phyloP scores from a whole-genome alignment of 2,113 vertebrate species.

The Centrocercus urophasianus region DNA sequence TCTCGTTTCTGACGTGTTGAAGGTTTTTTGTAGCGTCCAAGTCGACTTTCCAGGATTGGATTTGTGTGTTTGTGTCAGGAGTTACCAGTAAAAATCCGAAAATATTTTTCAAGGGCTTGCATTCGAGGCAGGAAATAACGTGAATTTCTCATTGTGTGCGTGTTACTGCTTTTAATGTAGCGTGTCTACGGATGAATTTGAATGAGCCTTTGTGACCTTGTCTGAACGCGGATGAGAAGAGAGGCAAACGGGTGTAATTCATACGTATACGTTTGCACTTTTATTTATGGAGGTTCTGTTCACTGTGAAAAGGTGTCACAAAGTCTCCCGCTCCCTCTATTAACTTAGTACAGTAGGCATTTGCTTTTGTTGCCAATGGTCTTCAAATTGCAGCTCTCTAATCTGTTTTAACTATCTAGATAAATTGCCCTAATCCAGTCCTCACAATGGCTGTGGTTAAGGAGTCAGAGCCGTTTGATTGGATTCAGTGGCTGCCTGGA shows the following conservation, averaged over 20 bases:
- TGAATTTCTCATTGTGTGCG: background rate
- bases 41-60: background rate
- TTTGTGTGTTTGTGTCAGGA: background rate
- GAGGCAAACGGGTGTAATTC: conserved; percentile 25
- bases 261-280: background rate
- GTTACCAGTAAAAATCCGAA: background rate
- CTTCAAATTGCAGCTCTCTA: conserved; percentile 86
- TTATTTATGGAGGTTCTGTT: conserved; percentile 52
- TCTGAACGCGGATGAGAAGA: conserved; percentile 39
- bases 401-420: conserved; percentile 89
- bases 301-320: conserved; percentile 30
- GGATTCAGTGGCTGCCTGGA: conserved; percentile 86
- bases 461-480: conserved; percentile 87
- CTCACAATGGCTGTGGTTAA: conserved; percentile 86
- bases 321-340: conserved; percentile 74
- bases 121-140: background rate
- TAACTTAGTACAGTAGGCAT: conserved; percentile 82
- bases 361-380: conserved; percentile 83
- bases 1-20: background rate
- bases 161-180: conserved; percentile 3
- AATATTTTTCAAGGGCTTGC: background rate
- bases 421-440: conserved; percentile 88
- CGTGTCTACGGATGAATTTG: conserved; percentile 2
- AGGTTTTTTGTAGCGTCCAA: background rate
- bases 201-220: conserved; percentile 50